A percentile compares a stretch with the other conserved stretches of the same genome.
These are phyloP conservation scores for Ploceus nigricollis DNA, from an alignment of 2,113 vertebrate genomes.

Conservation along the genomic window DNA sequence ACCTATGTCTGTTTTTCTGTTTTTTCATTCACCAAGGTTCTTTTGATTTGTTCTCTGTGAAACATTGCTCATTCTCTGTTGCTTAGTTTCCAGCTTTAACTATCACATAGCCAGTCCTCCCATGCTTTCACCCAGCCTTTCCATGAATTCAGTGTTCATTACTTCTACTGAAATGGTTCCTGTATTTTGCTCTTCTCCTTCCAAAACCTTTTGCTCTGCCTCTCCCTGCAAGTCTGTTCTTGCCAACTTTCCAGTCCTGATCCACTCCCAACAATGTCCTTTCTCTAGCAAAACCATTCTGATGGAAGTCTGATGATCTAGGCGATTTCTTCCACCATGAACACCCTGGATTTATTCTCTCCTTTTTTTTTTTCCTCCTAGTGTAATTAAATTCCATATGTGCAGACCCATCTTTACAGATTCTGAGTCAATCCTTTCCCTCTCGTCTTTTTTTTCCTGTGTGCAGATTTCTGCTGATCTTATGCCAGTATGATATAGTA, in stretches of 20 bases:
- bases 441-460: background rate
- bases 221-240: background rate
- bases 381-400: background rate
- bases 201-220: background rate
- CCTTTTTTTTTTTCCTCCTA: background rate
- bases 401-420: background rate
- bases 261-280: background rate
- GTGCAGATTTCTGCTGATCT: background rate
- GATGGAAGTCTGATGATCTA: background rate
- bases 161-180: background rate
- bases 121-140: background rate
- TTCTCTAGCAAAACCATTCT: background rate
- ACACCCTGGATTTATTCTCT: background rate
- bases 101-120: background rate
- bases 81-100: slow-evolving; percentile 26
- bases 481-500: background rate
- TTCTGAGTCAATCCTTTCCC: background rate
- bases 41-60: slow-evolving; percentile 1
- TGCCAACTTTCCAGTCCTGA: background rate
- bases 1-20: background rate
- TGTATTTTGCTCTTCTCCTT: background rate
- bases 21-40: slow-evolving; percentile 12
- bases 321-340: background rate
- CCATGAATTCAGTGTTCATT: background rate
- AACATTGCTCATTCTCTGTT: slow-evolving; percentile 23